These are phyloP conservation scores for Alloscopus bannaensis DNA, from an alignment of 2,888 invertebrate genomes.

Conservation along the genomic window DNA sequence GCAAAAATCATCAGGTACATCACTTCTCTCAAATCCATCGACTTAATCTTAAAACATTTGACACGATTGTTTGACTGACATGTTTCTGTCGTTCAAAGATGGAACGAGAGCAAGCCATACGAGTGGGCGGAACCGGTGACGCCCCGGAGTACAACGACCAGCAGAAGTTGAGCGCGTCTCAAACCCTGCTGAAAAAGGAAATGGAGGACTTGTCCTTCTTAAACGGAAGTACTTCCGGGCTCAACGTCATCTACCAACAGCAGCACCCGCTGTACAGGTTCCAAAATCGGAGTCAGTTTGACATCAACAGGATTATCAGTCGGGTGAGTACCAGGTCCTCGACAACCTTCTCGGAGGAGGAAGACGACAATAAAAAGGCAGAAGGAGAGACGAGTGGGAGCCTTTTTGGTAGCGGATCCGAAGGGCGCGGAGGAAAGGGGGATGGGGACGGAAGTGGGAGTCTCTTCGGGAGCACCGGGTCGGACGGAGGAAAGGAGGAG, in stretches of 20 bases:
- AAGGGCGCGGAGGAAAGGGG: background rate
- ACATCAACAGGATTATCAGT: conserved; percentile 22
- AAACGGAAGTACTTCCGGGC: conserved; percentile 32
- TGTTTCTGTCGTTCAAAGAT: conserved; percentile 13
- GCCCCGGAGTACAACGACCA: background rate
- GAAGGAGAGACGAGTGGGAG: background rate
- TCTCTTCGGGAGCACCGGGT: too few relatives aligned
- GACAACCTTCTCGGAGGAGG: background rate
- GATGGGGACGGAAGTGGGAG: background rate
- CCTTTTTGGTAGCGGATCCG: conserved; percentile 24
- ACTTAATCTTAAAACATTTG: background rate
- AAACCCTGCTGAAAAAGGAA: conserved; percentile 40
- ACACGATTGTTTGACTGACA: too few relatives aligned
- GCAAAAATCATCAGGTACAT: conserved; percentile 44
- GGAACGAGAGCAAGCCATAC: background rate
- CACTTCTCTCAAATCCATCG: background rate
- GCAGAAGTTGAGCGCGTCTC: conserved; percentile 11
- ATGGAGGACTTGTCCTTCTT: conserved; percentile 27
- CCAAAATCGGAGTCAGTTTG: conserved; percentile 6
- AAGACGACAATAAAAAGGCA: background rate
- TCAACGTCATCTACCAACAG: conserved; percentile 34
- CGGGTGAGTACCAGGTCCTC: conserved; percentile 14
- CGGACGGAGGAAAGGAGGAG: background rate
- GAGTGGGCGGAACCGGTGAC: background rate
- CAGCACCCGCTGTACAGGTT: conserved; percentile 6